Evolutionary conservation across 2,888 invertebrate genomes (phyloP).

Genomic region (Melipona bicolor): DNA sequence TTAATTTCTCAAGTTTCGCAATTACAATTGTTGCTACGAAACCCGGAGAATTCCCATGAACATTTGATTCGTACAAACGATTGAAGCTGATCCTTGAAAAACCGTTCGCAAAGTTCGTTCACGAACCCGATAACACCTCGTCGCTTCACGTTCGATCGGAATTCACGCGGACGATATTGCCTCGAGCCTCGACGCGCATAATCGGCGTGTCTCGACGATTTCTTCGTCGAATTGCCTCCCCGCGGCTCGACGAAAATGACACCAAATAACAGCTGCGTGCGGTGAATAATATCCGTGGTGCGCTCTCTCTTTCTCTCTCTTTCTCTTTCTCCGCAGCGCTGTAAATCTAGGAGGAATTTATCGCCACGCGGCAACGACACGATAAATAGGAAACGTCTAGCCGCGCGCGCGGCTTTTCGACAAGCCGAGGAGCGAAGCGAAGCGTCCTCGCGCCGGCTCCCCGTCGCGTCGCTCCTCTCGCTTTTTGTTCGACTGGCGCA

Average conservation of each 20-base stretch:
- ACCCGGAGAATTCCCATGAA: no score
- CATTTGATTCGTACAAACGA: no score
- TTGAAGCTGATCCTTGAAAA: no score
- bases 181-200: slow-evolving; percentile 36
- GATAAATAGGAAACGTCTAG: slow-evolving; percentile 61
- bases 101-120: background rate
- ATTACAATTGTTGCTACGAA: no score
- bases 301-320: background rate
- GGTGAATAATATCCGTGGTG: slow-evolving; percentile 69
- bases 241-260: slow-evolving; percentile 49
- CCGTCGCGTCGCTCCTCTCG: slow-evolving; percentile 18
- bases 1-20: no score
- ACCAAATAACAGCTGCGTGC: slow-evolving; percentile 69
- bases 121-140: background rate
- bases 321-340: slow-evolving; percentile 19
- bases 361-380: slow-evolving; percentile 63
- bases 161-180: slow-evolving; percentile 39
- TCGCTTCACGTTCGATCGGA: slow-evolving; percentile 45
- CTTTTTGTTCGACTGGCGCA: slow-evolving; percentile 47
- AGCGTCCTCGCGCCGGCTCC: slow-evolving; percentile 2
- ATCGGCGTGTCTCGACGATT: slow-evolving; percentile 56
- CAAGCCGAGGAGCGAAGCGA: slow-evolving; percentile 48
- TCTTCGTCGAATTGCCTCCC: slow-evolving; percentile 32
- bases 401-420: slow-evolving; percentile 60
- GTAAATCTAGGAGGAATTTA: slow-evolving; percentile 68